Evolutionary conservation across 2,113 vertebrate species (phyloP), one percentile per base, ranked within the genome.

Genomic region (Eubucco bourcierii): DNA sequence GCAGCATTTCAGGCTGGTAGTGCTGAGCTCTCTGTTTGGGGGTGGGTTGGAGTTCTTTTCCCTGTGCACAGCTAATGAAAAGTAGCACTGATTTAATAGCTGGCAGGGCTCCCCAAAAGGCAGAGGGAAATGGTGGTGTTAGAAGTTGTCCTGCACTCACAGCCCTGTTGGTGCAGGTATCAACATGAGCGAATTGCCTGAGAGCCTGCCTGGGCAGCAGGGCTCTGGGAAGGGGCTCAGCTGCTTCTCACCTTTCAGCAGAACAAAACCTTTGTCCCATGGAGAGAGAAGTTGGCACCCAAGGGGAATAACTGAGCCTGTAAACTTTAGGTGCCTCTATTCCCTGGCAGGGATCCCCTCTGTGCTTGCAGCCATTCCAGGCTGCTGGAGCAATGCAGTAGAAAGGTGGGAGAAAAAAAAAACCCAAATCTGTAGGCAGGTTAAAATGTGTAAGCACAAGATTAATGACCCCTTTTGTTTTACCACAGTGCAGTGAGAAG

Each of bases 401-500:
- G 61, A 71, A 78, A 5, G 56, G 21, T 70, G 72, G 23, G 31
- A 47, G 37, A 41, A 15, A 18, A 19, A 46, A 46, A 19, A 46
- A 19, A n/a, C n/a, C n/a, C n/a, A n/a, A n/a, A 8, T 4, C 15
- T 33, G 18, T 6, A 47, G 31, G 27, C 55, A 55, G 25, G 7
- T 39, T 87, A 34, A 44, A 37, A 17, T 60, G 60, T 71, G 64
- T n/a, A 10, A 84, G 16, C 4, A 6, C 3, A 0, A n/a, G 65
- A 90, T 52, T 13, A 27, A 55, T 25, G 10, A 28, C 16, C 93
- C 95, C 47, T 44, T 64, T 97, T 90, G 44, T 75, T 53, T 79
- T 68, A 14, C 80, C 65, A 10, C 97, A 99, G 99, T 99, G 99
- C 96, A 98, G 98, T 97, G 98, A 98, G 39, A 98, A 95, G 41